A percentile compares a stretch with the other conserved stretches of the same genome.
Evolutionary conservation across 2,888 invertebrate genomes (phyloP).

Genomic region (Seira ritae): DNA sequence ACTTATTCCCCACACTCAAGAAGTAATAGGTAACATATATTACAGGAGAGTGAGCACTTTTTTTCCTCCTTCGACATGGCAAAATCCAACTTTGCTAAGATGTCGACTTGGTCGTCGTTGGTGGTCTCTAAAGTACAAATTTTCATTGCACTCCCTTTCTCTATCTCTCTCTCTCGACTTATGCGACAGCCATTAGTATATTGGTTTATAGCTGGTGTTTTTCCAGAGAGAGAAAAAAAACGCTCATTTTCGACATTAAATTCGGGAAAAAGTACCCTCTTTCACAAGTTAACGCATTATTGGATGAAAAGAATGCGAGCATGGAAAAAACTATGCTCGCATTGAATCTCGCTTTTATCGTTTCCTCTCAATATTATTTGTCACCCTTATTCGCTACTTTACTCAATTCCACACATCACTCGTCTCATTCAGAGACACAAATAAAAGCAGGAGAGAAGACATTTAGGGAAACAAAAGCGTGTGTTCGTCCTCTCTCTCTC

Average conservation of each 20-base stretch:
- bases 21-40: too few species aligned
- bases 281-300: conserved; percentile 69
- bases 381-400: conserved; percentile 69
- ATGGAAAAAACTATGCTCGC: conserved; percentile 70
- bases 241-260: conserved; percentile 56
- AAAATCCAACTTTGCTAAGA: too few species aligned
- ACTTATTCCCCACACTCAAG: too few species aligned
- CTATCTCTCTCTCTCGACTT: background rate
- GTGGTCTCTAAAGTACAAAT: conserved; percentile 6
- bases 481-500: conserved; percentile 25
- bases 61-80: too few species aligned
- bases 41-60: too few species aligned
- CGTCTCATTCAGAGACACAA: conserved; percentile 63
- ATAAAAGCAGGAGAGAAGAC: conserved; percentile 54
- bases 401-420: conserved; percentile 65
- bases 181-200: background rate
- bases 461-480: conserved; percentile 54
- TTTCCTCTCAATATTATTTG: conserved; percentile 73
- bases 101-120: background rate
- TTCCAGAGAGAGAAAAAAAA: conserved; percentile 15
- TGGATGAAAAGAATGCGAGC: conserved; percentile 72
- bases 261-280: conserved; percentile 33
- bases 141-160: conserved; percentile 1
- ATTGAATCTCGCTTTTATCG: conserved; percentile 71
- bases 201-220: conserved; percentile 9